These are phyloP conservation scores for Macquaria ambigua DNA, from an alignment of 2,113 vertebrate species.

Conservation along the genomic window DNA sequence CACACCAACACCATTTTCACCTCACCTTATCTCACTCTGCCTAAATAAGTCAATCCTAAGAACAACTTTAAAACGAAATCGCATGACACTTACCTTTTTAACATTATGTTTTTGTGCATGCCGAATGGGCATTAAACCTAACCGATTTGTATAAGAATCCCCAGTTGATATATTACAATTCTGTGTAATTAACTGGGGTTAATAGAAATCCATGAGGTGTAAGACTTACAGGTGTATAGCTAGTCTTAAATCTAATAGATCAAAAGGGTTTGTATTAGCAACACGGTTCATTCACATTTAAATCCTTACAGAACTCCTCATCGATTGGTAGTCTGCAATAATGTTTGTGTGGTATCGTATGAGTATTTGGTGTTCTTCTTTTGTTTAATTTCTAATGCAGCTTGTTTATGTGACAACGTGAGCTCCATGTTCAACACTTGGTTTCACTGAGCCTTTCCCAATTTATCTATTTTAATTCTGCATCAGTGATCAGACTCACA, in stretches of 20 bases:
- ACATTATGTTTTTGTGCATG: neutral
- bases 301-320: neutral
- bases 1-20: neutral
- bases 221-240: neutral
- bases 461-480: conserved; percentile 70
- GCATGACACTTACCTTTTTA: neutral
- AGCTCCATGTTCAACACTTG: conserved; percentile 21
- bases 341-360: neutral
- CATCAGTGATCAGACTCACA: conserved; percentile 64
- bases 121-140: neutral
- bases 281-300: neutral
- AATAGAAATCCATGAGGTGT: neutral
- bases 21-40: neutral
- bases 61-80: neutral
- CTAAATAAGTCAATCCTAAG: neutral
- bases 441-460: conserved; percentile 36
- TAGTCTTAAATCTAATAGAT: neutral
- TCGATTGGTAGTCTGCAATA: neutral
- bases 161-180: neutral
- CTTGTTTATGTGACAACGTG: neutral
- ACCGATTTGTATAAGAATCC: neutral
- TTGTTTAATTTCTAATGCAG: neutral
- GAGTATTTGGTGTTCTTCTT: neutral
- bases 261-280: neutral
- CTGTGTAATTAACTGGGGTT: neutral